A percentile compares a stretch with the other conserved stretches of the same genome.
These are phyloP conservation scores for Antennarius striatus DNA, from an alignment of 2,113 vertebrate genomes.

Conservation along the genomic window DNA sequence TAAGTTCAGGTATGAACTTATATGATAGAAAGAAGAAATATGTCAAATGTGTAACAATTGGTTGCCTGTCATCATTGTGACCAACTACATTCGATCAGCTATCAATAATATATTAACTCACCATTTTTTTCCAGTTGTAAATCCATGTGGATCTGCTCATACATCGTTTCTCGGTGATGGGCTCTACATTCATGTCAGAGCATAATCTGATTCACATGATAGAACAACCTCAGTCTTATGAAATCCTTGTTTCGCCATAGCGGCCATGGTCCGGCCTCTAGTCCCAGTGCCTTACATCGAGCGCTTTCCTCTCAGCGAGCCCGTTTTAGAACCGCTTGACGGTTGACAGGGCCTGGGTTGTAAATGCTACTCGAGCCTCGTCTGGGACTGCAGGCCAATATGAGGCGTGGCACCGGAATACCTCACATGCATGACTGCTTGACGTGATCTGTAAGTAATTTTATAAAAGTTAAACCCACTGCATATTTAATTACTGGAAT, in stretches of 20 bases:
- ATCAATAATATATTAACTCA: constrained; percentile 54
- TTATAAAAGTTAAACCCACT: no score
- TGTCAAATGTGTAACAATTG: constrained; percentile 8
- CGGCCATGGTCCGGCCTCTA: constrained; percentile 6
- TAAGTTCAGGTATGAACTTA: no score
- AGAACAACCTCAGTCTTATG: constrained; percentile 4
- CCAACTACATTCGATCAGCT: constrained; percentile 7
- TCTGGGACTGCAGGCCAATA: neutral
- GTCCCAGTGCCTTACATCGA: constrained; percentile 18
- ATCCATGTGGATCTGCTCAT: constrained; percentile 30
- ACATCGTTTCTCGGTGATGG: constrained; percentile 37
- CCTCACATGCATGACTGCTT: neutral
- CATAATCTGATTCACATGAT: constrained; percentile 22
- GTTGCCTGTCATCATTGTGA: constrained; percentile 15
- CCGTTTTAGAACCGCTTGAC: constrained; percentile 12
- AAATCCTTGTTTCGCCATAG: constrained; percentile 21
- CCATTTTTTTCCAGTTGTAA: constrained; percentile 42
- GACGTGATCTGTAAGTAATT: no score
- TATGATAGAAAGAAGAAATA: neutral
- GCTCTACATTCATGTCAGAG: constrained; percentile 11
- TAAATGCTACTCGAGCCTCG: neutral
- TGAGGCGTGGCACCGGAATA: neutral
- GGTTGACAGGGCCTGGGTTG: constrained; percentile 25
- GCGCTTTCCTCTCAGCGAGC: constrained; percentile 18
- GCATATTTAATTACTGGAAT: constrained; percentile 16